phyloP scores from a whole-genome alignment of 1,140 invertebrate species.

The Pemphigus obesinymphae region DNA sequence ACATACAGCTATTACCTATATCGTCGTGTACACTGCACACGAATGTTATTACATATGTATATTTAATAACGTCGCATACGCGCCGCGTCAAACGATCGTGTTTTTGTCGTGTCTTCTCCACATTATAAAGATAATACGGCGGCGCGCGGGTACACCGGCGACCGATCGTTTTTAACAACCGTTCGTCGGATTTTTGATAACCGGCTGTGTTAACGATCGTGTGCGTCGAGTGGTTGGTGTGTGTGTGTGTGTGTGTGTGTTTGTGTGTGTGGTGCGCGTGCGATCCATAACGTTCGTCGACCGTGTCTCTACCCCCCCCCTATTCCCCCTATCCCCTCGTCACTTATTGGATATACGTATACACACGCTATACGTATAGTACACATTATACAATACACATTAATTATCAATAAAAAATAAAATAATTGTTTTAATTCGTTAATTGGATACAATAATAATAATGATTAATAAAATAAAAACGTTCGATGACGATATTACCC shows the following conservation, averaged over 20 bases:
- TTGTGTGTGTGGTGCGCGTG: no score
- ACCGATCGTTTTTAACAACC: neutral
- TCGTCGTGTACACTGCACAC: no score
- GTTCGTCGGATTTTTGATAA: slow-evolving; percentile 6
- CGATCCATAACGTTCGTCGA: no score
- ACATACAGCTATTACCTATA: no score
- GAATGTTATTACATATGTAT: neutral
- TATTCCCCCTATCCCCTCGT: neutral
- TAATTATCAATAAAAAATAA: no score
- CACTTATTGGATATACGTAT: no score
- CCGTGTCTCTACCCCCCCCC: neutral
- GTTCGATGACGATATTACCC: neutral
- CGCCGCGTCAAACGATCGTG: neutral
- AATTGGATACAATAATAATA: neutral
- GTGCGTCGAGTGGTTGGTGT: neutral
- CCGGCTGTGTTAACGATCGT: neutral
- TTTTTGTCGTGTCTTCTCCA: neutral
- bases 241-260: neutral
- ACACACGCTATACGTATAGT: no score
- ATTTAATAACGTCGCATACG: neutral
- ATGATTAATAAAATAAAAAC: neutral
- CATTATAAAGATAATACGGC: neutral
- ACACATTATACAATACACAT: no score
- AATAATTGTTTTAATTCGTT: neutral
- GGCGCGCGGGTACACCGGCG: no score